These are phyloP conservation scores for Polypterus bichir DNA, from an alignment of 2,113 vertebrate genomes.

Conservation along the genomic window DNA sequence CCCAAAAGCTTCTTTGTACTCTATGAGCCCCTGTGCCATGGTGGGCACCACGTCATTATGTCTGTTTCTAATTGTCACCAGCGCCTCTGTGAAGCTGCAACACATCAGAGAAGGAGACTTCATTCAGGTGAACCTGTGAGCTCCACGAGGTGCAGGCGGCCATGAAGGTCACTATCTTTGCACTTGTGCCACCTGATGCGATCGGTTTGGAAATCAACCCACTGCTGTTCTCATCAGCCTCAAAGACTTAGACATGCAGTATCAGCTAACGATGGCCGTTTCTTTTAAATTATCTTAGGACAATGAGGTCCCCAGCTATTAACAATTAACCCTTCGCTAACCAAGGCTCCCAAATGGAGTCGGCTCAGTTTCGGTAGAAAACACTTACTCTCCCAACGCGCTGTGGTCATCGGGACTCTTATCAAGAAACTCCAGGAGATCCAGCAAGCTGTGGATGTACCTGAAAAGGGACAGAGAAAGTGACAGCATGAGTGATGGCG, in stretches of 20 bases:
- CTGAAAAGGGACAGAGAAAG: constrained; percentile 32
- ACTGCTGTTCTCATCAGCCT: too few species aligned
- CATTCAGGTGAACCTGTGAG: not conserved
- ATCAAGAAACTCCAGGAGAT: constrained; percentile 80
- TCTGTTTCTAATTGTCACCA: constrained; percentile 84
- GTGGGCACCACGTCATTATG: constrained; percentile 91
- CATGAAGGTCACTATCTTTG: not conserved
- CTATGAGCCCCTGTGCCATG: constrained; percentile 83
- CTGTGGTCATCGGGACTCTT: constrained; percentile 69
- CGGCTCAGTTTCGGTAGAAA: too few species aligned
- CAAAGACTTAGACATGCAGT: too few species aligned
- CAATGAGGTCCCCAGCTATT: too few species aligned
- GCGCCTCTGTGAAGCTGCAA: constrained; percentile 62
- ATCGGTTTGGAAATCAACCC: not conserved
- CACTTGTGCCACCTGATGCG: not conserved
- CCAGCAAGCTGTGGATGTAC: constrained; percentile 88
- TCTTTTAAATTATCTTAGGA: too few species aligned
- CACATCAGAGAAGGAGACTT: not conserved
- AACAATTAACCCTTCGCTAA: too few species aligned
- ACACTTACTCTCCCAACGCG: constrained; percentile 70
- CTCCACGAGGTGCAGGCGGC: not conserved
- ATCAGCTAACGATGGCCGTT: too few species aligned
- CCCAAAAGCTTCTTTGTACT: constrained; percentile 77
- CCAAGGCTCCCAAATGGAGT: too few species aligned
- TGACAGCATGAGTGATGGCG: not conserved